Percentiles rank a stretch among this genome's conserved stretches.
These are phyloP conservation scores for Dendrolimus houi DNA, from an alignment of 2,888 invertebrate species.

Conservation along the genomic window DNA sequence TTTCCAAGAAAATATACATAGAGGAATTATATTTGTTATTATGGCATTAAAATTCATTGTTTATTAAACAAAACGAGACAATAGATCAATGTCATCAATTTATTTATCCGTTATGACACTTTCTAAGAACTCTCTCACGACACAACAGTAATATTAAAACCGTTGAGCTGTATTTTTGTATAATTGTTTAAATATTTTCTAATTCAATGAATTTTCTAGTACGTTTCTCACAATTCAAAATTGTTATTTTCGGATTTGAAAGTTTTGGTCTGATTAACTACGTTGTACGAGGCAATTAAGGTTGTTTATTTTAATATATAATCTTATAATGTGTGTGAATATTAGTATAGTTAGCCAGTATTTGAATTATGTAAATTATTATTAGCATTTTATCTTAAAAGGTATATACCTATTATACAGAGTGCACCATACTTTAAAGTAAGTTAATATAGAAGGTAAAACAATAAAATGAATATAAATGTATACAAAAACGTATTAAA, in stretches of 20 bases:
- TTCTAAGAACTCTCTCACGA: not conserved
- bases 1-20: too few species aligned
- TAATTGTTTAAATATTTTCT: not conserved
- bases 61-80: not conserved
- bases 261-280: not conserved
- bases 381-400: too few species aligned
- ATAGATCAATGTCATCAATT: not conserved
- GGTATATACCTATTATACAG: too few species aligned
- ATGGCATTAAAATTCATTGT: not conserved
- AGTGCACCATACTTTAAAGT: too few species aligned
- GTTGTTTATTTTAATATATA: not conserved
- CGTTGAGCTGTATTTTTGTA: not conserved
- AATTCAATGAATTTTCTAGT: not conserved
- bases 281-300: not conserved
- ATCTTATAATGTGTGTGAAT: not conserved
- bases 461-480: too few species aligned
- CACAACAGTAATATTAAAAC: not conserved
- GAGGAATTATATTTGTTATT: too few species aligned
- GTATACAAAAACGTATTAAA: too few species aligned
- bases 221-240: not conserved
- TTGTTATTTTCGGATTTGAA: not conserved
- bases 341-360: too few species aligned
- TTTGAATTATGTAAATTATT: too few species aligned
- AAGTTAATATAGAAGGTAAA: too few species aligned
- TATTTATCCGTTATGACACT: not conserved